Evolutionary conservation across 2,113 vertebrate genomes (phyloP), one percentile per base, ranked within the genome.

Genomic region (Cyanoderma ruficeps): DNA sequence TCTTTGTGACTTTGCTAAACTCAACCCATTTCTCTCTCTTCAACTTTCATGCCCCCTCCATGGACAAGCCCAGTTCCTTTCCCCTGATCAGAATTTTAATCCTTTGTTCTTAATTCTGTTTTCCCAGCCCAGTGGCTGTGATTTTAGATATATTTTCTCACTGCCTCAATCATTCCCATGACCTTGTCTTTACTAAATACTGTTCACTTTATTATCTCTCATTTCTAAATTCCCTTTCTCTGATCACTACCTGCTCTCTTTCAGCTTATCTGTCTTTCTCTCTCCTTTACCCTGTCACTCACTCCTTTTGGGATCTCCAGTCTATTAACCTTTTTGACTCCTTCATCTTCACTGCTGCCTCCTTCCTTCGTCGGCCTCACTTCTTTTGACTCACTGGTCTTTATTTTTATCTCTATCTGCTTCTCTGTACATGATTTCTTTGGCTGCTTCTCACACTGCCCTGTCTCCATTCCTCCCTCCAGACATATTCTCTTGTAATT

Each of bases 321-420:
- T 94, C 95, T 95, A 56, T 97, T 96, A 96, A 97, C 95, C 96
- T 97, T 94, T 94, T 92, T 94, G 96, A 96, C 96, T 96, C 91
- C 42, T 90, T 46, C 41, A 33, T 94, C 69, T 90, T 94, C 65
- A 85, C 53, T 50, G 84, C 91, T 95, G 55, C 72, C 57, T 95
- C 50, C 72, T 89, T 89, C 55, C 67, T 94, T 96, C 92, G 30
- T 16, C 89, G 96, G 91, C 50, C 65, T 94, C 47, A 23, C 81
- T 94, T 91, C 46, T 65, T 87, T 87, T 83, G 78, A 77, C 89
- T 95, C 65, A 3, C 18, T 87, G 81, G 74, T 94, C 93, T 94
- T 57, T 87, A 74, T 79, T 95, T 95, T 96, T 65, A 21, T 91
- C 76, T 83, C 59, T 88, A 0, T 86, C 44, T 94, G 52, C 68